phyloP scores from a whole-genome alignment of 2,113 vertebrate genomes.

The Hippocampus zosterae region DNA sequence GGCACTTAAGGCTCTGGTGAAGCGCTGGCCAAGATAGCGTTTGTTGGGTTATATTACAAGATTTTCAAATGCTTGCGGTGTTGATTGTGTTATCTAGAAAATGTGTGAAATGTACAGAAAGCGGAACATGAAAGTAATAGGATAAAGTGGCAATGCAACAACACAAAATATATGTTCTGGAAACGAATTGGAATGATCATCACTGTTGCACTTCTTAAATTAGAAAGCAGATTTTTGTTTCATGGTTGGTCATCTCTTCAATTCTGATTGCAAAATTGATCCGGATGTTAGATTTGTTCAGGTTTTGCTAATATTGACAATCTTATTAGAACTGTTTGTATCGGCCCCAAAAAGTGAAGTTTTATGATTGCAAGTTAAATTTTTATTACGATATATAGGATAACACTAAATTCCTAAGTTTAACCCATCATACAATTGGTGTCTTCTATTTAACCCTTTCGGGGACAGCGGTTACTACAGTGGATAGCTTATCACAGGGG shows the following conservation, averaged over 20 bases:
- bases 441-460: too few relatives aligned
- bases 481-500: too few relatives aligned
- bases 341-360: neutral
- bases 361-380: too few relatives aligned
- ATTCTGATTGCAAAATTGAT: too few relatives aligned
- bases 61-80: neutral
- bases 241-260: neutral
- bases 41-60: neutral
- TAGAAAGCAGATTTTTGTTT: neutral
- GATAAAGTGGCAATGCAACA: neutral
- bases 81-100: neutral
- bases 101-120: slow-evolving; percentile 19
- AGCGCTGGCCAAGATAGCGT: slow-evolving; percentile 3
- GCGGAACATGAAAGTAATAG: slow-evolving; percentile 23
- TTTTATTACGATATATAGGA: too few relatives aligned
- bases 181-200: neutral
- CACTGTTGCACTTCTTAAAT: neutral
- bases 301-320: too few relatives aligned
- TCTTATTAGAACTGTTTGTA: neutral
- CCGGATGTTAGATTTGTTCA: too few relatives aligned
- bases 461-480: too few relatives aligned
- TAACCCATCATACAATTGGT: too few relatives aligned
- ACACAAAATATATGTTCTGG: neutral
- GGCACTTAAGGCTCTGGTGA: slow-evolving; percentile 3
- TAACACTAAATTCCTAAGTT: too few relatives aligned